A percentile compares a stretch with the other conserved stretches of the same genome.
These are phyloP conservation scores for Myotis daubentonii DNA, from an alignment of 2,797 vertebrate genomes.

Conservation along the genomic window DNA sequence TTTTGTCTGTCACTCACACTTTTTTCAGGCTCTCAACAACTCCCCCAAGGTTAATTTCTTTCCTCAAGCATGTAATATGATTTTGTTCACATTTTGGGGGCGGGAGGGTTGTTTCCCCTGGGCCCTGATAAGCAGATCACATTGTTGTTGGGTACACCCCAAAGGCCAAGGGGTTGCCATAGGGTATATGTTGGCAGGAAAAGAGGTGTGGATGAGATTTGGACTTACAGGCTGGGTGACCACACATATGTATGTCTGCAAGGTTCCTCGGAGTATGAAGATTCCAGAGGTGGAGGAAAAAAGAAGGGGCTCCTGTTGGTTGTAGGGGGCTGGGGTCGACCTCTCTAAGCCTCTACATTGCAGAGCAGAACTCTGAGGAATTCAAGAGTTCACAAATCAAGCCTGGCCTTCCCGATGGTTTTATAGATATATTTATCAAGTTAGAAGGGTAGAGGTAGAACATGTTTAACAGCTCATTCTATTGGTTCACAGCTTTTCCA, in stretches of 20 bases:
- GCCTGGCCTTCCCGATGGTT: background rate
- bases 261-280: background rate
- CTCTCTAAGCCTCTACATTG: background rate
- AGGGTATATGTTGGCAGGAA: background rate
- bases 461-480: background rate
- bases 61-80: background rate
- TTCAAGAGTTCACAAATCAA: background rate
- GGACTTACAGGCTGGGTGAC: background rate
- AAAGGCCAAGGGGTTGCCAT: background rate
- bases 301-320: background rate
- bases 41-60: background rate
- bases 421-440: background rate
- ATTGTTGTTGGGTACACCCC: background rate
- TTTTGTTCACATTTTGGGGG: background rate
- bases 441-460: background rate
- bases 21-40: background rate
- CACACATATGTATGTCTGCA: background rate
- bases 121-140: background rate
- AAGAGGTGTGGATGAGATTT: background rate
- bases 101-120: no score
- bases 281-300: background rate
- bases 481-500: background rate
- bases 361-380: background rate
- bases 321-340: accelerated
- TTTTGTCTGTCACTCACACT: background rate